Evolutionary conservation across 2,113 vertebrate genomes (phyloP), one percentile per base, ranked within the genome.

Genomic region (Ivindomyrus marchei): DNA sequence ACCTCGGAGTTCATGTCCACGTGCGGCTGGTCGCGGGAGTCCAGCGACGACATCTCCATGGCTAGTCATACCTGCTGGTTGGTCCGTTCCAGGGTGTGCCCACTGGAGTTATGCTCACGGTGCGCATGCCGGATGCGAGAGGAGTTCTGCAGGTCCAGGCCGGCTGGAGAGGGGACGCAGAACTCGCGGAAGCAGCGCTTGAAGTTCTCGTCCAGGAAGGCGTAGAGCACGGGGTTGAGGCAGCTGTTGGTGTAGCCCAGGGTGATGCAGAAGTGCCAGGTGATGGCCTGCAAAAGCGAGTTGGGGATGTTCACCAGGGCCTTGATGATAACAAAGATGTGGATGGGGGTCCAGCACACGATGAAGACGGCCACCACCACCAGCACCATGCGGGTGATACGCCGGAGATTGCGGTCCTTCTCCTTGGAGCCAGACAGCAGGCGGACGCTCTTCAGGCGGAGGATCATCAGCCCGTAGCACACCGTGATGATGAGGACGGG

Each of bases 211-310:
- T 99, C 99, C 95, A 99, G 95, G 95, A 99, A 99, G 11, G 98
- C 98, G 11, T 99, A 99, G 74, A 99, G 98, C 89, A 99, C 97
- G 0, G 99, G 99, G 93, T 99, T 99, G 92, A 99, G 97, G 93
- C 99, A 99, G 95, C 98, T 99, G 96, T 99, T 99, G 90, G 97
- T 98, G 93, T 99, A 99, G 89, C 99, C 99, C 89, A 99, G 95
- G 45, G 99, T 97, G 80, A 99, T 99, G 94, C 99, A 99, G 95
- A 99, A 98, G 94, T 99, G 98, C 98, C 98, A 99, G 90, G 98
- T 98, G 88, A 99, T 97, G 0, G 98, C 97, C 94, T 98, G 97
- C 90, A 99, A 96, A 1, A 97, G 97, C 36, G 98, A 99, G 96
- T 94, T 96, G 87, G 98, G 98, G 90, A 99, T 97, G 53, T 96